A percentile compares a stretch with the other conserved stretches of the same genome.
phyloP scores from a whole-genome alignment of 2,113 vertebrate genomes.

The Galbula dea region DNA sequence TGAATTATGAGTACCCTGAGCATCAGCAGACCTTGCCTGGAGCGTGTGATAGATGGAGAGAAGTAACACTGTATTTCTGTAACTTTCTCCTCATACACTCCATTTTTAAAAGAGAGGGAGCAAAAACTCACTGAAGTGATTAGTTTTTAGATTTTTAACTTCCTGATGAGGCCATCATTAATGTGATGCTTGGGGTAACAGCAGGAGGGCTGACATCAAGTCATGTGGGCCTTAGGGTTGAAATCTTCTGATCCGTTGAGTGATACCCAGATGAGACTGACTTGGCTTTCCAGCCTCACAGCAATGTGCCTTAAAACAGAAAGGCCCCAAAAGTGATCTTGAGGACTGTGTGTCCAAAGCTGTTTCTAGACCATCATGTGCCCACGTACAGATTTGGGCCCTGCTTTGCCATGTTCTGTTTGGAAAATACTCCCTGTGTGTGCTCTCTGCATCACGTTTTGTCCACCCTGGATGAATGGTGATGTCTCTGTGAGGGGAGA shows the following conservation, averaged over 20 bases:
- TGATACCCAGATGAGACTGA: background rate
- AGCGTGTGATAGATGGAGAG: fast-evolving
- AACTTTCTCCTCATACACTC: fast-evolving
- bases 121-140: background rate
- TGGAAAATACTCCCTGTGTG: fast-evolving
- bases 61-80: fast-evolving
- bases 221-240: background rate
- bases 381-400: background rate
- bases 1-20: background rate
- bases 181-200: fast-evolving
- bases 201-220: background rate
- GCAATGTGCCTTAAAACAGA: background rate
- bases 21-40: background rate
- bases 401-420: fast-evolving
- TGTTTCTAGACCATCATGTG: fast-evolving
- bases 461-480: fast-evolving
- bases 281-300: background rate
- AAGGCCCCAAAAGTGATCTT: background rate
- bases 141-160: fast-evolving
- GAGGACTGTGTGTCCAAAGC: fast-evolving
- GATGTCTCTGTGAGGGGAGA: background rate
- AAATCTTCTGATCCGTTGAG: background rate
- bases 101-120: too few species aligned
- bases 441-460: fast-evolving
- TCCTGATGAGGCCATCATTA: fast-evolving